phyloP scores from a whole-genome alignment of 2,797 vertebrate species.

The Silurus lanzhouensis region DNA sequence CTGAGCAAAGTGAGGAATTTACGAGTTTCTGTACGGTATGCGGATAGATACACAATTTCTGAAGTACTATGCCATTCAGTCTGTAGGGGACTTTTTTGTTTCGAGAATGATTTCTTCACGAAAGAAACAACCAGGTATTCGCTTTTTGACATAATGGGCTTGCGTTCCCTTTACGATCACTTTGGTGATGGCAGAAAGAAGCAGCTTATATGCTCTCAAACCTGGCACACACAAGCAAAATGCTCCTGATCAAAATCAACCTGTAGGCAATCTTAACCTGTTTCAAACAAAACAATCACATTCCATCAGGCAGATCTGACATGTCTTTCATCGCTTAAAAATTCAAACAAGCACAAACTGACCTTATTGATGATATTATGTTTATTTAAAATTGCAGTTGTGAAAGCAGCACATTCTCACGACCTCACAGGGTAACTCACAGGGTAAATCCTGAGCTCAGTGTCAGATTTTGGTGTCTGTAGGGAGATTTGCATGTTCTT shows the following conservation, averaged over 20 bases:
- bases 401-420: background rate
- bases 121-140: conserved; percentile 11
- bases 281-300: background rate
- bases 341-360: background rate
- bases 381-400: background rate
- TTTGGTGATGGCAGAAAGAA: background rate
- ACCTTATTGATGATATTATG: background rate
- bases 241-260: conserved; percentile 9
- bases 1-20: conserved; percentile 93
- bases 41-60: conserved; percentile 5
- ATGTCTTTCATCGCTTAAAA: background rate
- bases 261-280: conserved; percentile 17
- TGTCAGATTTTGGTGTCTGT: background rate
- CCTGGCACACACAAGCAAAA: background rate
- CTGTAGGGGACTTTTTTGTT: conserved; percentile 23
- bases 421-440: background rate
- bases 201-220: conserved; percentile 7
- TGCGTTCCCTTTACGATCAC: conserved; percentile 21
- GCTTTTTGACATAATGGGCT: conserved; percentile 15
- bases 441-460: background rate
- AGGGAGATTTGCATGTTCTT: background rate
- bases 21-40: conserved; percentile 85
- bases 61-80: conserved; percentile 11
- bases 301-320: background rate
- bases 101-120: conserved; percentile 21